Conservation (phyloP, 2,113 vertebrate species). For the Cephalopholis sonnerati region DNA sequence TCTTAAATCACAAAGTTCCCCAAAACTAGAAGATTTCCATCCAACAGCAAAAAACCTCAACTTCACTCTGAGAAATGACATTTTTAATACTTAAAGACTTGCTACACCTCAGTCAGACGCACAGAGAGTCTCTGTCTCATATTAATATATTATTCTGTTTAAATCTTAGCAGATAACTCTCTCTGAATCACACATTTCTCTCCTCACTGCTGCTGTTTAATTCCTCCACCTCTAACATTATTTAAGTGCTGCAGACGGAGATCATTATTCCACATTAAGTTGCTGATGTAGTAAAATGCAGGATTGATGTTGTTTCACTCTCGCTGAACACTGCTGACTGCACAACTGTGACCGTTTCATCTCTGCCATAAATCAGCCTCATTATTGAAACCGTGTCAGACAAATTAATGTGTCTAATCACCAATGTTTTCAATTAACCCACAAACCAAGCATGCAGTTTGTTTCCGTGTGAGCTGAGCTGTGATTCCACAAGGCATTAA, state of each 20-base stretch:
- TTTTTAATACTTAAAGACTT: no score
- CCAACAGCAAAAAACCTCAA: no score
- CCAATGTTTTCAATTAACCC: slow-evolving; percentile 61
- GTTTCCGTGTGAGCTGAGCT: not conserved
- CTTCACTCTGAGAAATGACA: no score
- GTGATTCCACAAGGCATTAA: slow-evolving; percentile 18
- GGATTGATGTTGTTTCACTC: slow-evolving; percentile 21
- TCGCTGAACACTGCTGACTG: slow-evolving; percentile 39
- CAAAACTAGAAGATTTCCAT: no score
- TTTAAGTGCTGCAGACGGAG: not conserved
- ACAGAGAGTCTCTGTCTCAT: no score
- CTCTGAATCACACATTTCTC: not conserved
- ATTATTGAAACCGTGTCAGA: slow-evolving; percentile 58
- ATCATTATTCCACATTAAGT: slow-evolving; percentile 44
- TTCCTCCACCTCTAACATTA: not conserved
- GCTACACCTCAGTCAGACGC: no score
- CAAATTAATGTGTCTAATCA: slow-evolving; percentile 65
- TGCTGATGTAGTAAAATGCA: slow-evolving; percentile 42
- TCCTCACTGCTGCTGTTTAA: not conserved
- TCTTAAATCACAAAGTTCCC: no score
- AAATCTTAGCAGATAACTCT: no score
- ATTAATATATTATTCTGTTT: no score
- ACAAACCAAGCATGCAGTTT: slow-evolving; percentile 29
- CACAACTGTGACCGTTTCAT: slow-evolving; percentile 51
- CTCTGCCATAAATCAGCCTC: slow-evolving; percentile 60